Percentiles rank a stretch among this genome's conserved stretches.
Conservation (phyloP, 2,888 invertebrate species). For the Aphodius sticticus region DNA sequence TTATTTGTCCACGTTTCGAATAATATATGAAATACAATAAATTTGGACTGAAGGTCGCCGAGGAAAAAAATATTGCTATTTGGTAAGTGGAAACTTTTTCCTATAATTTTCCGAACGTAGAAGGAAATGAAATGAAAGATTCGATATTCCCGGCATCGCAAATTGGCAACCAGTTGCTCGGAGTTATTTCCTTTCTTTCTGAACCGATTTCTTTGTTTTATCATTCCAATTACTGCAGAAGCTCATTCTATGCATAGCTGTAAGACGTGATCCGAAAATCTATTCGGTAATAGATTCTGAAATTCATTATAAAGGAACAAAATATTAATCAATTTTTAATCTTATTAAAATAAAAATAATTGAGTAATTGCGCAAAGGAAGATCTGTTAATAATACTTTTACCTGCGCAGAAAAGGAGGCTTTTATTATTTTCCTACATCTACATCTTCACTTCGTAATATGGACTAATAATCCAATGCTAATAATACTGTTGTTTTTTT, state of each 20-base stretch:
- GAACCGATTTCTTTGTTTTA: background rate
- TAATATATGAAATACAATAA: slow-evolving; percentile 4
- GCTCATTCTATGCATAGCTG: background rate
- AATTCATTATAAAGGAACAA: too few relatives aligned
- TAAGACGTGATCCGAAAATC: too few relatives aligned
- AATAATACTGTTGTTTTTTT: too few relatives aligned
- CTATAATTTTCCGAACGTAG: background rate
- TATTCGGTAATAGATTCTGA: too few relatives aligned
- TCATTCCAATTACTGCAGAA: background rate
- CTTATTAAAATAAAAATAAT: too few relatives aligned
- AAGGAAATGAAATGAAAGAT: background rate
- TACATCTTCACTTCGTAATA: too few relatives aligned
- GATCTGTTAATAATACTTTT: too few relatives aligned
- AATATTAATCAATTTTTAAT: too few relatives aligned
- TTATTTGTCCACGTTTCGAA: background rate
- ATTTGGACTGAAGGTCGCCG: background rate
- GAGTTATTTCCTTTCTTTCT: background rate
- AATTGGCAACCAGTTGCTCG: background rate
- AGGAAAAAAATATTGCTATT: background rate
- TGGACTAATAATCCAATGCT: too few relatives aligned
- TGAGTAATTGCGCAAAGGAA: too few relatives aligned
- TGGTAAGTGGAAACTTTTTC: background rate
- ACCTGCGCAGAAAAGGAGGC: too few relatives aligned
- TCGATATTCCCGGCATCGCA: background rate
- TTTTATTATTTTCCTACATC: too few relatives aligned